These are phyloP conservation scores for Ochropleura leucogaster DNA, from an alignment of 2,888 invertebrate genomes.

Conservation along the genomic window DNA sequence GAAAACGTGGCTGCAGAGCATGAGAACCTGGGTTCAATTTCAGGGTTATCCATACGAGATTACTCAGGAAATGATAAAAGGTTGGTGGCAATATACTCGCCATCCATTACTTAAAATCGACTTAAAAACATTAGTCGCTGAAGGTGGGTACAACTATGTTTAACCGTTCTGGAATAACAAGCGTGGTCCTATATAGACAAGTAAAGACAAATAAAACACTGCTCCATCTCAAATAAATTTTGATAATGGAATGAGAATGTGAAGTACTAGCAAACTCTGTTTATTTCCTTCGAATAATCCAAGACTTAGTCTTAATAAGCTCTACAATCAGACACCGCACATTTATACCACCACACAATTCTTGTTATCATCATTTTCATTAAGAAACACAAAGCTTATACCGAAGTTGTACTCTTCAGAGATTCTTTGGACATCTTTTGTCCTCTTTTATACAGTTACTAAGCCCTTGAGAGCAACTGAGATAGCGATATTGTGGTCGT, in stretches of 20 bases:
- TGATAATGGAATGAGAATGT: not conserved
- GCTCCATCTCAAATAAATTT: not conserved
- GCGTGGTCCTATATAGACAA: not conserved
- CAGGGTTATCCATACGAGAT: too few relatives aligned
- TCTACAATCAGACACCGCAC: not conserved
- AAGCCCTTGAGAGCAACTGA: constrained; percentile 59
- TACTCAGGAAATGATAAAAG: too few relatives aligned
- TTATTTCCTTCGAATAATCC: not conserved
- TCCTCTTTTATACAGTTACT: constrained; percentile 21
- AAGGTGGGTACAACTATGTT: too few relatives aligned
- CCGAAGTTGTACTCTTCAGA: constrained; percentile 44
- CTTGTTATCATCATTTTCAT: constrained; percentile 54
- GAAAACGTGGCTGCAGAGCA: too few relatives aligned
- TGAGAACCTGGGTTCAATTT: too few relatives aligned
- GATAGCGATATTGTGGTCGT: constrained; percentile 65
- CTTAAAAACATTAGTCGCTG: too few relatives aligned
- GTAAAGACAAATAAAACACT: not conserved
- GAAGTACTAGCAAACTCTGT: not conserved
- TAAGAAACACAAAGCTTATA: constrained; percentile 61
- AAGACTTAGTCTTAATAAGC: not conserved
- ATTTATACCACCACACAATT: constrained; percentile 10
- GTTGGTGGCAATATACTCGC: too few relatives aligned
- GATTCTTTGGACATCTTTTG: constrained; percentile 58
- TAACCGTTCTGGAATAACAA: not conserved
- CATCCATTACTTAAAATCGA: too few relatives aligned